Conservation (phyloP, 2,888 invertebrate species). For the Calliphora vomitoria region DNA sequence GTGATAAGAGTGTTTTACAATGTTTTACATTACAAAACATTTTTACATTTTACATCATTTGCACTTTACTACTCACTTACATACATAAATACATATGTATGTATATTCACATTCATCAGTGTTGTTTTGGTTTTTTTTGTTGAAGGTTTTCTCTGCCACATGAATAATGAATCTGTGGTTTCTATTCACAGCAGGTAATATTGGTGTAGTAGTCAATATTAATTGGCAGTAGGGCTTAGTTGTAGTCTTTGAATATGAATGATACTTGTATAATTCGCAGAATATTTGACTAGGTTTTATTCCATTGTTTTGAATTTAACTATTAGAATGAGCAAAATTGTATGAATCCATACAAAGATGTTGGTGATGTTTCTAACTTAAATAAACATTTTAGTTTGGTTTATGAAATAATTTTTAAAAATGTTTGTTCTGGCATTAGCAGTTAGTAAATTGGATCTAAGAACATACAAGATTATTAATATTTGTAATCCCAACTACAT, state of each 20-base stretch:
- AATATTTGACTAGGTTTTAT: slow-evolving; percentile 3
- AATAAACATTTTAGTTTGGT: no score
- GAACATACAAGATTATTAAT: no score
- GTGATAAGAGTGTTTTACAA: slow-evolving; percentile 36
- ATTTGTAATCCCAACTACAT: no score
- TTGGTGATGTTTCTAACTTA: no score
- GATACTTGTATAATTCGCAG: slow-evolving; percentile 29
- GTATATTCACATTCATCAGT: slow-evolving; percentile 34
- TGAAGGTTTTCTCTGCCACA: slow-evolving; percentile 34
- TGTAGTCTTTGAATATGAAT: neutral
- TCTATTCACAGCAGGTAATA: slow-evolving; percentile 64
- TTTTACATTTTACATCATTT: slow-evolving; percentile 37
- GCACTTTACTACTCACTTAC: slow-evolving; percentile 16
- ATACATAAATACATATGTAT: neutral
- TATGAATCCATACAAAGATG: neutral
- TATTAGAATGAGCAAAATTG: neutral
- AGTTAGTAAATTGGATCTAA: no score
- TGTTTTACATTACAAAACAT: slow-evolving; percentile 46
- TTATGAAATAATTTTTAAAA: no score
- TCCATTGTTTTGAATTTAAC: neutral
- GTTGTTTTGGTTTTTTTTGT: neutral
- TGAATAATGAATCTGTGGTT: slow-evolving; percentile 67
- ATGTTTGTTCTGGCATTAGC: no score
- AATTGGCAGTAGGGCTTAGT: slow-evolving; percentile 31
- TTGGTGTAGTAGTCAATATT: slow-evolving; percentile 7